phyloP scores from a whole-genome alignment of 2,888 invertebrate species.

The Litoditis marina region DNA sequence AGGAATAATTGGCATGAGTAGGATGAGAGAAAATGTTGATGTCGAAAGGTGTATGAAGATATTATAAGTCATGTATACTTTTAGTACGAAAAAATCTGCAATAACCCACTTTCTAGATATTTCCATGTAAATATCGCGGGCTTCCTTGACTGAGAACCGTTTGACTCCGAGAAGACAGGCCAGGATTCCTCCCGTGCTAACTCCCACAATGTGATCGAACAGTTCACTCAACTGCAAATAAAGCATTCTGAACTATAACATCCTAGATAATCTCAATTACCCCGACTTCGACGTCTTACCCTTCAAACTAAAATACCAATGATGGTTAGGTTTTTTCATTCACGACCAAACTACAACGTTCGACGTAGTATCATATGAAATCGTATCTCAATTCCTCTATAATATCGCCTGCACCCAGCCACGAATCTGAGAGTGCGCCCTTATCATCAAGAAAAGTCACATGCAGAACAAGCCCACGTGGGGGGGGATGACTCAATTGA shows the following conservation, averaged over 20 bases:
- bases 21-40: background rate
- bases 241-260: background rate
- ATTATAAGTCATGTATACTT: background rate
- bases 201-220: slow-evolving; percentile 76
- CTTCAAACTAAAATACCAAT: too few species aligned
- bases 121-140: slow-evolving; percentile 64
- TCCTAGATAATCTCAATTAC: too few species aligned
- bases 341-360: too few species aligned
- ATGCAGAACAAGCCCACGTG: too few species aligned
- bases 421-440: too few species aligned
- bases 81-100: slow-evolving; percentile 68
- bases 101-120: slow-evolving; percentile 66
- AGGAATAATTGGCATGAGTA: background rate
- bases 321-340: too few species aligned
- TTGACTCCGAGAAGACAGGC: slow-evolving; percentile 73
- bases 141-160: slow-evolving; percentile 69
- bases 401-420: too few species aligned
- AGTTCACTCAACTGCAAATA: slow-evolving; percentile 69
- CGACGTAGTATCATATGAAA: too few species aligned
- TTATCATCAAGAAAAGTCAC: too few species aligned
- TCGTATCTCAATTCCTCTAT: too few species aligned
- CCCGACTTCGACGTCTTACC: too few species aligned
- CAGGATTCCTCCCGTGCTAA: slow-evolving; percentile 73
- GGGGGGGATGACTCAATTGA: too few species aligned
- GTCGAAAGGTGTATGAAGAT: background rate